phyloP scores from a whole-genome alignment of 2,113 vertebrate genomes.

The Camelus bactrianus region DNA sequence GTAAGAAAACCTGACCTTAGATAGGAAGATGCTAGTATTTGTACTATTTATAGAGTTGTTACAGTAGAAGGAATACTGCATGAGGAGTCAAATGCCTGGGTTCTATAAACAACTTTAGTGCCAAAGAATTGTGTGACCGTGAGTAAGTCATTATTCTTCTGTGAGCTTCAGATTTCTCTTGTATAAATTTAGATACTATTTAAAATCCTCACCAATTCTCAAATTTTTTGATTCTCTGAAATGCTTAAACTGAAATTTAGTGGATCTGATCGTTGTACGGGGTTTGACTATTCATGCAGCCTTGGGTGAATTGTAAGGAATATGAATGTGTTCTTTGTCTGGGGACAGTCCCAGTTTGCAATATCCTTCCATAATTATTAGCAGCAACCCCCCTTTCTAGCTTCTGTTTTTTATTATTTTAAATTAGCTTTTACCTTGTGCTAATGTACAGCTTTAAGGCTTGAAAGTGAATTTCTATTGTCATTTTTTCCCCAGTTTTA shows the following conservation, averaged over 20 bases:
- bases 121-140: not conserved
- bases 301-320: not conserved
- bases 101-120: not conserved
- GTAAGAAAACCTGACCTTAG: not conserved
- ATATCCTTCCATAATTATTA: not conserved
- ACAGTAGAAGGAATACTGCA: not conserved
- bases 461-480: not conserved
- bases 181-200: not conserved
- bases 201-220: not conserved
- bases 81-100: not conserved
- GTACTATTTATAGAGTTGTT: not conserved
- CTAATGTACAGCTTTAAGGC: not conserved
- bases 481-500: not conserved
- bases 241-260: not conserved
- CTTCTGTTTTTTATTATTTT: not conserved
- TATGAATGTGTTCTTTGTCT: not conserved
- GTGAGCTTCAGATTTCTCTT: not conserved
- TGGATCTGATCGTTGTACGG: not conserved
- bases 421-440: not conserved
- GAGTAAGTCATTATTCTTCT: not conserved
- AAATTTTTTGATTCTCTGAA: not conserved
- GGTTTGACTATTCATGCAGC: not conserved
- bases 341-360: not conserved
- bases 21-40: not conserved
- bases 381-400: not conserved